Percentiles rank a stretch among this genome's conserved stretches.
phyloP scores from a whole-genome alignment of 2,888 invertebrate genomes.

The Amorpha juglandis region DNA sequence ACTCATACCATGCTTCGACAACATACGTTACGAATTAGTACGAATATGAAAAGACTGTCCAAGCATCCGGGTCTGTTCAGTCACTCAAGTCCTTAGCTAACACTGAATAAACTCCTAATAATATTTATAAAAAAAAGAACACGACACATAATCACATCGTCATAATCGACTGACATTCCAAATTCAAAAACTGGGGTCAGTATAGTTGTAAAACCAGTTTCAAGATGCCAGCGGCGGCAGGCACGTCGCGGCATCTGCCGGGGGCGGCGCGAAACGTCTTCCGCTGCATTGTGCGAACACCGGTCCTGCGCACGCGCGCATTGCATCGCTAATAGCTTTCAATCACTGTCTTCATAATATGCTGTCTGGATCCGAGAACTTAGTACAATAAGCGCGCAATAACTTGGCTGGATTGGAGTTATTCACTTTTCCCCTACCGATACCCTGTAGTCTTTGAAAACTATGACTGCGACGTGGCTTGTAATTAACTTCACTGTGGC shows the following conservation, averaged over 20 bases:
- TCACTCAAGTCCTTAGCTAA: no score
- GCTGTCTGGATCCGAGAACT: constrained; percentile 51
- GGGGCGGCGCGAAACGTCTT: constrained; percentile 79
- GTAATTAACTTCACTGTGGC: no score
- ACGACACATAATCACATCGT: constrained; percentile 23
- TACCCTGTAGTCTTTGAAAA: no score
- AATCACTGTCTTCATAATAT: constrained; percentile 25
- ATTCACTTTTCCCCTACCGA: no score
- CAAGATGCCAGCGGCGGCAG: constrained; percentile 57
- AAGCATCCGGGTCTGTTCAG: no score
- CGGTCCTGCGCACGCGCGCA: constrained; percentile 74
- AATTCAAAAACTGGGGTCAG: constrained; percentile 63
- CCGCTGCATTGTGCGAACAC: constrained; percentile 77
- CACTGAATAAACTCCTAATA: background rate
- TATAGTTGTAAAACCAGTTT: constrained; percentile 64
- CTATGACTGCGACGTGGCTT: no score
- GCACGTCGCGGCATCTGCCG: constrained; percentile 66
- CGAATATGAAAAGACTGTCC: no score
- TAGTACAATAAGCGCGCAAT: no score
- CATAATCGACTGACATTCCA: constrained; percentile 16
- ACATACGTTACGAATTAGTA: no score
- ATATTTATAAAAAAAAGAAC: background rate
- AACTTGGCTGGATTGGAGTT: no score
- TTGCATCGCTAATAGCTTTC: constrained; percentile 46
- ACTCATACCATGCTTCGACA: no score